Base-by-base conservation (phyloP, 1,140 invertebrate genomes). In the Drosophila aff. region DNA sequence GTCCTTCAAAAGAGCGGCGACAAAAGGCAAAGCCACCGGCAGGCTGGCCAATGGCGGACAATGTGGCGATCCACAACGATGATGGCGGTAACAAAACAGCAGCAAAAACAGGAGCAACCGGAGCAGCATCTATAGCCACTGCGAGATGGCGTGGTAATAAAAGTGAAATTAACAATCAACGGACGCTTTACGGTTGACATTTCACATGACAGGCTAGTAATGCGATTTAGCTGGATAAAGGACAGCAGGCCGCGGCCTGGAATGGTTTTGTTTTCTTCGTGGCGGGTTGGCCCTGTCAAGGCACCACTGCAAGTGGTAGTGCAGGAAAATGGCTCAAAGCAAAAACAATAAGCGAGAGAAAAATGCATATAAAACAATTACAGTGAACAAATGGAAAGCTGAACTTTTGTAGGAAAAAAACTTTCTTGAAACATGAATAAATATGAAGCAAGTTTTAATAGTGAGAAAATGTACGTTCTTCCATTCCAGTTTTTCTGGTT, bases 141-240 rank as follows among this genome's bases (percentile, higher is more conserved):
- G 66, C 64, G 50, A 55, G 50, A 61, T 66, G 64, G 49, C 63
- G 76, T 63, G 60, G 72, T 79, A 85, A 84, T 91, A 91, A 90
- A 91, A 92, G 87, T 91, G 91, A 92, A 92, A 84, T 85, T 82
- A 92, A 92, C 91, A 92, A 92, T 92, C 91, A 92, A 69, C 87
- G 82, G 84, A 90, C 91, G 91, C 83, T 92, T 91, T 85, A 91
- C 83, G 86, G 83, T 91, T 92, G 87, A 92, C 91, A 92, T 91
- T 91, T 89, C 91, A 91, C 91, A 91, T 92, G 91, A 92, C 87
- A 92, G 91, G 85, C 89, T 90, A 79, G 91, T 91, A 92, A 92
- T 91, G 89, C 87, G 91, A 92, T 92, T 92, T 90, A 92, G 76
- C 84, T 82, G 91, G 87, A 92, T 92, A 90, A 90, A 90, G 91